These are phyloP conservation scores for Capreolus pygargus DNA, from an alignment of 2,113 vertebrate species.

Conservation along the genomic window DNA sequence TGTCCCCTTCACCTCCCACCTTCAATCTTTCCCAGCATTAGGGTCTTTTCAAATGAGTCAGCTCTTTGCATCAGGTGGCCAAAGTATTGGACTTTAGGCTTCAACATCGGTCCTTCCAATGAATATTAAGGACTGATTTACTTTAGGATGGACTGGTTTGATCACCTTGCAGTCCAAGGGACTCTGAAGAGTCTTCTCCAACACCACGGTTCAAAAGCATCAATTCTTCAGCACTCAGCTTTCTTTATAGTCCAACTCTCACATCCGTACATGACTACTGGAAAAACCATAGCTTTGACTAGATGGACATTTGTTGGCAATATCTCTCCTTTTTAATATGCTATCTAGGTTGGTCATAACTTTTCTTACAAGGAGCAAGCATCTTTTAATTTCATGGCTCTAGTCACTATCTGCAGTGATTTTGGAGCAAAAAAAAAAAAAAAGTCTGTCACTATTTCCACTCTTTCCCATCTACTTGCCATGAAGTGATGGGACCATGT, in stretches of 20 bases:
- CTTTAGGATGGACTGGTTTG: not conserved
- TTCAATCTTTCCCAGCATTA: not conserved
- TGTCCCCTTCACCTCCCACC: not conserved
- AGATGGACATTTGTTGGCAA: not conserved
- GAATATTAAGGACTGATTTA: not conserved
- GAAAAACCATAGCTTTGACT: not conserved
- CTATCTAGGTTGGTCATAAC: not conserved
- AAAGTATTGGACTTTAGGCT: not conserved
- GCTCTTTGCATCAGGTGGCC: not conserved
- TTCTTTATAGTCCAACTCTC: not conserved
- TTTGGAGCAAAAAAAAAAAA: not conserved
- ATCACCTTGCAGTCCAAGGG: not conserved
- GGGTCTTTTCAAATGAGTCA: not conserved
- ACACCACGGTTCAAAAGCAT: not conserved
- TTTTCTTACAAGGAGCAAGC: not conserved
- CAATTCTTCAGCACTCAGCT: not conserved
- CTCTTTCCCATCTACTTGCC: not conserved
- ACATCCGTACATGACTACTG: not conserved
- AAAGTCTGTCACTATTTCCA: not conserved
- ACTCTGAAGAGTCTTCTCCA: not conserved
- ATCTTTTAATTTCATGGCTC: not conserved
- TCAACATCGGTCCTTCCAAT: not conserved
- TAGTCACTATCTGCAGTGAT: not conserved
- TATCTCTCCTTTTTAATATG: not conserved
- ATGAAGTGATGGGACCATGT: not conserved